These are phyloP conservation scores for Mobula hypostoma DNA, from an alignment of 2,113 vertebrate species.

Conservation along the genomic window DNA sequence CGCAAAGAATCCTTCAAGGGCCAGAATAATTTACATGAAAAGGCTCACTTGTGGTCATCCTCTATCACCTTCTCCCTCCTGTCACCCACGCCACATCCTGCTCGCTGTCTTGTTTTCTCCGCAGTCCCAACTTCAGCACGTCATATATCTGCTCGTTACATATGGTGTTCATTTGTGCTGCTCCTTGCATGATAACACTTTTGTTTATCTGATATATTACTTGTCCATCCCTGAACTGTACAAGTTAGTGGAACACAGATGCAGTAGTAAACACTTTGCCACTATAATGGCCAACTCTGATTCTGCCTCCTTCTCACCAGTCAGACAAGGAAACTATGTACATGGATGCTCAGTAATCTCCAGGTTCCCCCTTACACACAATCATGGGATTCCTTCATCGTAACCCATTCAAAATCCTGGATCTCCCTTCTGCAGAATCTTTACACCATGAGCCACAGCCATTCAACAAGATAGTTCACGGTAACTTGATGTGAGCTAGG, in stretches of 20 bases:
- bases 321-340: neutral
- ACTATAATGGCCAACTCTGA: neutral
- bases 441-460: neutral
- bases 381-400: neutral
- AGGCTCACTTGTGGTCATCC: neutral
- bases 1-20: neutral
- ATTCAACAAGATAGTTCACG: neutral
- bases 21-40: neutral
- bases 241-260: rapidly evolving
- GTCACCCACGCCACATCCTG: no score
- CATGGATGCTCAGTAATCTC: neutral
- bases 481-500: neutral
- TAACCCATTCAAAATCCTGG: neutral
- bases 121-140: no score
- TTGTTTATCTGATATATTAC: neutral
- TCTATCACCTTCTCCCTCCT: neutral
- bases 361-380: neutral
- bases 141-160: neutral
- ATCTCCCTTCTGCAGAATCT: neutral
- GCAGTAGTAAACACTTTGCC: neutral
- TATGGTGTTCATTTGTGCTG: neutral
- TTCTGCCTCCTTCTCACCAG: no score
- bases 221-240: neutral
- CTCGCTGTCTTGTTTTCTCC: no score
- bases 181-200: neutral